A percentile compares a stretch with the other conserved stretches of the same genome.
phyloP scores from a whole-genome alignment of 2,888 invertebrate genomes.

The Lingula anatina region DNA sequence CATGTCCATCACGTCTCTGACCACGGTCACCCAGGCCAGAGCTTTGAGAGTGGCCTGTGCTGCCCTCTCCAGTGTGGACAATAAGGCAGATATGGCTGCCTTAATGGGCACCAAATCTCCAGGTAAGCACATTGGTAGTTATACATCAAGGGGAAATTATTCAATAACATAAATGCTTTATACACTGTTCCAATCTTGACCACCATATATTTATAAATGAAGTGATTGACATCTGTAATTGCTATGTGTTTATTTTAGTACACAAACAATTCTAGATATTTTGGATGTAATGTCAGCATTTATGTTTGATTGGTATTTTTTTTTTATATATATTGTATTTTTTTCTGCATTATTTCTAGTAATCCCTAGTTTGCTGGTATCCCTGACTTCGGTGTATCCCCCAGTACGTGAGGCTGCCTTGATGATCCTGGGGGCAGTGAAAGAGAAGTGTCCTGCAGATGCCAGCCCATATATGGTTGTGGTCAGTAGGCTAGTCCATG shows the following conservation, averaged over 20 bases:
- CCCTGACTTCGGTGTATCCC: constrained; percentile 58
- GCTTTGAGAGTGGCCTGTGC: constrained; percentile 22
- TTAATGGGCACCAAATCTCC: constrained; percentile 10
- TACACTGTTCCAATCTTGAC: too few relatives aligned
- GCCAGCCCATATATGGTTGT: constrained; percentile 9
- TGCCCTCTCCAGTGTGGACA: constrained; percentile 10
- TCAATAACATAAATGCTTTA: too few relatives aligned
- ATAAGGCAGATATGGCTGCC: background rate
- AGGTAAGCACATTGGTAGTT: constrained; percentile 13
- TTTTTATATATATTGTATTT: background rate
- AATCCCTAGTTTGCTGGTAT: constrained; percentile 58
- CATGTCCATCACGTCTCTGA: constrained; percentile 12
- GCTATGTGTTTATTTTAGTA: too few relatives aligned
- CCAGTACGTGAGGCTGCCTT: constrained; percentile 60
- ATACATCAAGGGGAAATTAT: too few relatives aligned
- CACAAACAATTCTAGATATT: too few relatives aligned
- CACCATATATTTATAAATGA: too few relatives aligned
- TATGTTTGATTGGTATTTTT: background rate
- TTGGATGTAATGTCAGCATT: too few relatives aligned
- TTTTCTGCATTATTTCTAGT: constrained; percentile 26
- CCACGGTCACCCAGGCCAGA: constrained; percentile 18
- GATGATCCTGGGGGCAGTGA: constrained; percentile 53
- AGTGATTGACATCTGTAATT: too few relatives aligned
- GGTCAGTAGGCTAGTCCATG: constrained; percentile 20
- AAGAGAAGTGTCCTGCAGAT: too few relatives aligned